Conservation (phyloP, 2,797 vertebrate species). For the Ptychadena robeensis region DNA sequence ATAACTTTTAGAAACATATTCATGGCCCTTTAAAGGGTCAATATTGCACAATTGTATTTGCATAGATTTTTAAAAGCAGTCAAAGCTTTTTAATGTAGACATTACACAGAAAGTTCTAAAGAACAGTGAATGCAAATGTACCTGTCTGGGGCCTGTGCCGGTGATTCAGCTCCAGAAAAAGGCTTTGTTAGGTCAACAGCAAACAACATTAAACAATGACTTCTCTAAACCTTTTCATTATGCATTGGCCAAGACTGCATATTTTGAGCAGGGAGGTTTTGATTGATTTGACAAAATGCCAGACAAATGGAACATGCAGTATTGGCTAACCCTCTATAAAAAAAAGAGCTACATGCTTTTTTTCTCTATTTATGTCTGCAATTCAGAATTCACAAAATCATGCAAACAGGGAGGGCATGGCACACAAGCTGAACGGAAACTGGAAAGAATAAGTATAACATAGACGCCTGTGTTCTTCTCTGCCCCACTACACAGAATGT, state of each 20-base stretch:
- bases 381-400: neutral
- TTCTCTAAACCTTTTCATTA: neutral
- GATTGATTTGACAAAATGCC: neutral
- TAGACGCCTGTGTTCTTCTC: neutral
- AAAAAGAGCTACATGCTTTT: neutral
- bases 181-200: neutral
- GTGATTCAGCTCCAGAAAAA: too few relatives aligned
- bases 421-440: neutral
- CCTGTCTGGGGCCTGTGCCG: neutral
- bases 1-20: too few relatives aligned
- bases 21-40: too few relatives aligned
- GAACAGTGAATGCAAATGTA: neutral
- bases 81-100: too few relatives aligned
- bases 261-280: too few relatives aligned
- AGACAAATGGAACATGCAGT: neutral
- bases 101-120: too few relatives aligned
- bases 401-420: neutral
- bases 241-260: neutral
- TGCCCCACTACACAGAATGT: neutral
- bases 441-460: neutral
- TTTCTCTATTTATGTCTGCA: neutral
- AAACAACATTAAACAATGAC: neutral
- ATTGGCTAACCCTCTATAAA: neutral
- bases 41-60: too few relatives aligned
- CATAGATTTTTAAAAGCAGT: too few relatives aligned